Evolutionary conservation across 2,797 vertebrate genomes (phyloP).

Genomic region (Nyctalus aviator): DNA sequence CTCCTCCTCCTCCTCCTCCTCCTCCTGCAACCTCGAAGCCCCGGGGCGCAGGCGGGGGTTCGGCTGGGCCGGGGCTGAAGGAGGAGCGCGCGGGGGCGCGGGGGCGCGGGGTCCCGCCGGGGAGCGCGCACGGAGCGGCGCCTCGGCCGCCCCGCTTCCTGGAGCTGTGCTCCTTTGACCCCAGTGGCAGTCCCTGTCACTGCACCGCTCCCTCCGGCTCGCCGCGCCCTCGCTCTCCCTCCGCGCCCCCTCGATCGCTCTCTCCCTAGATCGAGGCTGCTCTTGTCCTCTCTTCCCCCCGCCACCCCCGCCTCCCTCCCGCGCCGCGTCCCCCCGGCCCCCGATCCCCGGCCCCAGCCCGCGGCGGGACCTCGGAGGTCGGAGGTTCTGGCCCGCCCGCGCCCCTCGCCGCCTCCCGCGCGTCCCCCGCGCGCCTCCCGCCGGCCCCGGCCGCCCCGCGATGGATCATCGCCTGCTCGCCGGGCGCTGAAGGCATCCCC

Average conservation of each 20-base stretch:
- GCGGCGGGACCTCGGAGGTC: constrained; percentile 93
- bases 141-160: constrained; percentile 87
- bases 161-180: constrained; percentile 90
- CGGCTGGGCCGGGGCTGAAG: constrained; percentile 80
- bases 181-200: constrained; percentile 91
- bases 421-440: constrained; percentile 59
- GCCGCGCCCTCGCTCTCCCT: constrained; percentile 76
- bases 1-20: constrained; percentile 77
- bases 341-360: constrained; percentile 81
- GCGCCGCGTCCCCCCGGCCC: constrained; percentile 76
- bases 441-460: constrained; percentile 86
- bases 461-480: constrained; percentile 93
- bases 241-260: constrained; percentile 71
- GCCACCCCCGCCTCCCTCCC: constrained; percentile 64
- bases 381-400: constrained; percentile 95
- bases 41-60: constrained; percentile 69
- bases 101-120: constrained; percentile 75
- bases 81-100: constrained; percentile 82
- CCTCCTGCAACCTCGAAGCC: constrained; percentile 67
- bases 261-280: constrained; percentile 85
- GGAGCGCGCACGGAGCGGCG: constrained; percentile 80
- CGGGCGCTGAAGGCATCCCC: constrained; percentile 92
- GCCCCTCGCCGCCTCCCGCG: constrained; percentile 85
- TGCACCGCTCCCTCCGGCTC: constrained; percentile 88
- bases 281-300: constrained; percentile 79